phyloP scores from a whole-genome alignment of 2,797 vertebrate genomes.

The Chiroxiphia lanceolata region DNA sequence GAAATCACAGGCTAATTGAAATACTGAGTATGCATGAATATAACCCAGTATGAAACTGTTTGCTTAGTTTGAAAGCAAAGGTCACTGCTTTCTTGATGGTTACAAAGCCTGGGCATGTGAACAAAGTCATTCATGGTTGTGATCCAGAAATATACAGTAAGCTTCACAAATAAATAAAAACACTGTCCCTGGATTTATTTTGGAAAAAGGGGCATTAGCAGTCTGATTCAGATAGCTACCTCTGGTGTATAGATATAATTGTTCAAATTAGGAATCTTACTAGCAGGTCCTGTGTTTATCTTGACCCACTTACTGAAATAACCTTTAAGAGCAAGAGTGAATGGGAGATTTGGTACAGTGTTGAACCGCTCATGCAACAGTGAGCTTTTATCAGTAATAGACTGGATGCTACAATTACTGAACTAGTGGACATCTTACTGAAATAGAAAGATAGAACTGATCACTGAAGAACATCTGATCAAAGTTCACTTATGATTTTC shows the following conservation, averaged over 20 bases:
- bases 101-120: neutral
- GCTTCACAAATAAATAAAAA: neutral
- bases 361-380: neutral
- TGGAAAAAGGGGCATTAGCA: neutral
- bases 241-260: neutral
- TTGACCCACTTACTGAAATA: constrained; percentile 60
- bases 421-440: neutral
- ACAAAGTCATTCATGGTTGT: neutral
- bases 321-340: constrained; percentile 28
- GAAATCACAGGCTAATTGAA: neutral
- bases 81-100: neutral
- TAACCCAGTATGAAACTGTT: neutral
- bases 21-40: neutral
- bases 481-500: neutral
- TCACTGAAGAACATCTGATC: neutral
- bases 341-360: neutral
- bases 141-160: neutral
- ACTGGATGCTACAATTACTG: neutral
- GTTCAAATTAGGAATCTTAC: neutral
- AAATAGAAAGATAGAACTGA: neutral
- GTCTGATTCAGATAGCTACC: neutral
- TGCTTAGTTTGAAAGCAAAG: neutral
- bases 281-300: constrained; percentile 20
- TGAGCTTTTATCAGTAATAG: neutral
- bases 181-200: neutral